Percentiles rank a stretch among this genome's conserved stretches.
Conservation (phyloP, 2,797 vertebrate genomes). For the Chelmon rostratus region DNA sequence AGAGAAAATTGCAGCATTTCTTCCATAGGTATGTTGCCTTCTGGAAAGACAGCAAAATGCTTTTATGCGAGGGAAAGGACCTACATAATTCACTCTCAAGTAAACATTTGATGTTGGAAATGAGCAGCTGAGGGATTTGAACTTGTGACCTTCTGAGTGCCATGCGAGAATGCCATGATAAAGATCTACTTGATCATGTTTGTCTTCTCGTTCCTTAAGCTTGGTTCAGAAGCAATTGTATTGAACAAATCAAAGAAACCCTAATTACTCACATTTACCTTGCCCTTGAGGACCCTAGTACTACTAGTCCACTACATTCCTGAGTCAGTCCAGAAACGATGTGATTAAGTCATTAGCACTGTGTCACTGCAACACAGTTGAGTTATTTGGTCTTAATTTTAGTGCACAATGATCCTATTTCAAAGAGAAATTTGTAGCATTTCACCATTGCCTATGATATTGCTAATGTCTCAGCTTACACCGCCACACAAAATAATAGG, state of each 20-base stretch:
- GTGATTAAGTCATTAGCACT: not conserved
- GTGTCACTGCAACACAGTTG: not conserved
- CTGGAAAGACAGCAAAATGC: conserved; percentile 57
- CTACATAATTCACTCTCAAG: conserved; percentile 55
- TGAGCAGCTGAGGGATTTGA: conserved; percentile 21
- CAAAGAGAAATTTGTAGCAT: not conserved
- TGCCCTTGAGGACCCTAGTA: not conserved
- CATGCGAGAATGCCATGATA: conserved; percentile 14
- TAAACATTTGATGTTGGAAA: conserved; percentile 45
- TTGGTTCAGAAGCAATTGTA: not conserved
- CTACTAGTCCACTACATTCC: not conserved
- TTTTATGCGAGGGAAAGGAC: conserved; percentile 55
- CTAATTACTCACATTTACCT: not conserved
- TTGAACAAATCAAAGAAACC: not conserved
- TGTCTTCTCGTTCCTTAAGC: not conserved
- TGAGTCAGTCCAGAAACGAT: not conserved
- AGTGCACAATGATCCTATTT: not conserved
- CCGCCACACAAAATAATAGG: conserved; percentile 1
- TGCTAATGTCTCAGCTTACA: conserved; percentile 11
- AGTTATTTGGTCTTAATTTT: not conserved
- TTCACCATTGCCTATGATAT: not conserved
- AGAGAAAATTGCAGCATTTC: conserved; percentile 26
- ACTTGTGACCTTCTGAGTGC: conserved; percentile 32
- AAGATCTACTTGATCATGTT: conserved; percentile 26
- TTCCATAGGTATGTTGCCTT: conserved; percentile 29